Evolutionary conservation across 1,140 invertebrate species (phyloP).

Genomic region (Antheraea mylitta): DNA sequence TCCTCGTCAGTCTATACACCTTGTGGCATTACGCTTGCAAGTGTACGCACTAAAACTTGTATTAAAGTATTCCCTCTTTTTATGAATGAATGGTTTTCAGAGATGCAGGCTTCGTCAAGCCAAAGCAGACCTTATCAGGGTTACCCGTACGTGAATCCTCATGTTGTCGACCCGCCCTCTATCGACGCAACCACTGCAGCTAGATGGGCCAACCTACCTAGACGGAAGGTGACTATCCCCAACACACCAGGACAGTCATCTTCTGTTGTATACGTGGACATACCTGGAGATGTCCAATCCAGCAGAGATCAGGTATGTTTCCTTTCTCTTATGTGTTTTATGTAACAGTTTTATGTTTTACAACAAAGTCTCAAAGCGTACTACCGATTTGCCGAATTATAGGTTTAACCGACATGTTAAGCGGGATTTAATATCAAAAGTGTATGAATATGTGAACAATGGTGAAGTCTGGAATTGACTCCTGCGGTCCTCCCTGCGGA

Average conservation of each 20-base stretch:
- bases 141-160: conserved; percentile 48
- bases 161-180: conserved; percentile 35
- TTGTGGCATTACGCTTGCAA: too few species aligned
- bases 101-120: conserved; percentile 11
- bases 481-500: too few species aligned
- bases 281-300: not conserved
- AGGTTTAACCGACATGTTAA: too few species aligned
- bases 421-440: too few species aligned
- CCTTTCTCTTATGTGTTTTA: not conserved
- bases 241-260: not conserved
- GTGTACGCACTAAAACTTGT: too few species aligned
- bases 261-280: not conserved
- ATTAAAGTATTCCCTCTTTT: not conserved
- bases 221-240: conserved; percentile 18
- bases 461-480: too few species aligned
- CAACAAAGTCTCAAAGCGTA: too few species aligned
- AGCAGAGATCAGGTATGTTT: conserved; percentile 17
- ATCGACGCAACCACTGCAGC: conserved; percentile 33
- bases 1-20: too few species aligned
- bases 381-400: too few species aligned
- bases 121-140: conserved; percentile 41
- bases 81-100: not conserved
- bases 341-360: too few species aligned
- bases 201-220: conserved; percentile 43
- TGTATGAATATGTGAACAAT: too few species aligned